Percentiles rank a stretch among this genome's conserved stretches.
These are phyloP conservation scores for Silurus glanis DNA, from an alignment of 2,113 vertebrate species.

Conservation along the genomic window DNA sequence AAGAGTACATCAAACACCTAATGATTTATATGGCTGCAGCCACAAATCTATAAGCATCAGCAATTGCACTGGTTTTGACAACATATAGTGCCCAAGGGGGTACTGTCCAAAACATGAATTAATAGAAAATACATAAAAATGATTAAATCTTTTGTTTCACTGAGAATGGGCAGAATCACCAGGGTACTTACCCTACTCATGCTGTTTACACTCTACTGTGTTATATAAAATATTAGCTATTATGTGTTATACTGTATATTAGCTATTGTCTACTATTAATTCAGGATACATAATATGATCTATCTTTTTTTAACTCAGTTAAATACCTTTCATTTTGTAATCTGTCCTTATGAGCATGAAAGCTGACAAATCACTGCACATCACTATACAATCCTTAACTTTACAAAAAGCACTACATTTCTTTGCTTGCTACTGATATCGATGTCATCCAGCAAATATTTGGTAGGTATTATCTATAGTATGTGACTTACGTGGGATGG, in stretches of 20 bases:
- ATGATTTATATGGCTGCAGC: not conserved
- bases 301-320: not conserved
- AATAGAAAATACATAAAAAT: not conserved
- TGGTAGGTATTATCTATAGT: not conserved
- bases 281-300: not conserved
- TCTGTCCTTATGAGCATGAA: not conserved
- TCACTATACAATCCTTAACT: not conserved
- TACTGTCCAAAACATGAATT: not conserved
- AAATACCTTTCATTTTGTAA: not conserved
- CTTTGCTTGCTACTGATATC: not conserved
- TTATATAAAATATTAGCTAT: not conserved
- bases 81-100: not conserved
- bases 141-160: not conserved
- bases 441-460: not conserved
- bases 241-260: no score
- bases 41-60: not conserved
- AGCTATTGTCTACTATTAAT: not conserved
- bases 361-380: not conserved
- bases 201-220: not conserved
- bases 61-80: not conserved
- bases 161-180: not conserved
- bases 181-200: no score
- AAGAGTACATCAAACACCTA: not conserved
- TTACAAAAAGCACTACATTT: not conserved
- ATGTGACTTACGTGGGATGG: conserved; percentile 92